Evolutionary conservation across 2,888 invertebrate genomes (phyloP).

Genomic region (Craniophora ligustri): DNA sequence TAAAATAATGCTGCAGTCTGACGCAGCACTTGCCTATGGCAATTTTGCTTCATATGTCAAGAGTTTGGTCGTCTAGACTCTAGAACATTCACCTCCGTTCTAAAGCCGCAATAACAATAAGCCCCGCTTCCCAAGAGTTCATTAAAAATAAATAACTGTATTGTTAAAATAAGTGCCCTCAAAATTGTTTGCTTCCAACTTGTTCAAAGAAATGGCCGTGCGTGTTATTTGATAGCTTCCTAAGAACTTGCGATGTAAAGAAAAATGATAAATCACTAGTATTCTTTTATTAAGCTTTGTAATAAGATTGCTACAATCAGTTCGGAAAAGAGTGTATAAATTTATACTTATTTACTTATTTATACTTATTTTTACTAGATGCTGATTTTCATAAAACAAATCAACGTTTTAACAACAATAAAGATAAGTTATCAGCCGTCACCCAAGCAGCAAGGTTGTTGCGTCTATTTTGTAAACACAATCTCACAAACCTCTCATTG

Average conservation of each 20-base stretch:
- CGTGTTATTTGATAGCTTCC: background rate
- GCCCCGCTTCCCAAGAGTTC: slow-evolving; percentile 46
- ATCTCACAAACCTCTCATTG: slow-evolving; percentile 65
- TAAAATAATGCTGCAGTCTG: background rate
- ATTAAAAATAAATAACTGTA: slow-evolving; percentile 47
- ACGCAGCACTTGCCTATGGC: background rate
- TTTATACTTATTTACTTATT: too few species aligned
- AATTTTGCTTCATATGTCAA: background rate
- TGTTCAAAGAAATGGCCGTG: slow-evolving; percentile 23
- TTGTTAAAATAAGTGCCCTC: slow-evolving; percentile 11
- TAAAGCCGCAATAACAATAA: slow-evolving; percentile 25
- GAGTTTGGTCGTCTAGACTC: background rate
- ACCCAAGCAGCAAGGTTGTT: slow-evolving; percentile 65
- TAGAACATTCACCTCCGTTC: slow-evolving; percentile 31
- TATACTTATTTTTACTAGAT: too few species aligned
- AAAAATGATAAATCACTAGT: background rate
- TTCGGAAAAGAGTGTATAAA: too few species aligned
- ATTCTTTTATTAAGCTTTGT: background rate
- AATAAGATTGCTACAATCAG: too few species aligned
- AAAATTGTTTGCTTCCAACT: slow-evolving; percentile 2
- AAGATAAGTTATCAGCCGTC: slow-evolving; percentile 53
- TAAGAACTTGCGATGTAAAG: background rate
- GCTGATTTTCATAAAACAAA: slow-evolving; percentile 25
- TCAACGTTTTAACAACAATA: slow-evolving; percentile 45
- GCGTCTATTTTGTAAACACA: slow-evolving; percentile 70